Conservation (phyloP, 1,140 invertebrate genomes). For the Rhopalosiphum maidis region DNA sequence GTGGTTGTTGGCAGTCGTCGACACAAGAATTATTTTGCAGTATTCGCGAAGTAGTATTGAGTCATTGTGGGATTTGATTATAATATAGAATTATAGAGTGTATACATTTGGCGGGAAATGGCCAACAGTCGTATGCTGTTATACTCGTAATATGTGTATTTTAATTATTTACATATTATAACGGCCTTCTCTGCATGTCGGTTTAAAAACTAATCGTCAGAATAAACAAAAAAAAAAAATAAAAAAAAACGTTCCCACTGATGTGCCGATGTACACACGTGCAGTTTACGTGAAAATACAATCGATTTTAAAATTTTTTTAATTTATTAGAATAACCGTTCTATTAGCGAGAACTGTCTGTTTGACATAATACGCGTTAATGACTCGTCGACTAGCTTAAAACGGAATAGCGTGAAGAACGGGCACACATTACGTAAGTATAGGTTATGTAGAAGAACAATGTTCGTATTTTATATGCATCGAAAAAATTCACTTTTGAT, state of each 20-base stretch:
- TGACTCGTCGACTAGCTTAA: not conserved
- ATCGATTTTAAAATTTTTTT: not conserved
- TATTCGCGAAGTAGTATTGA: not conserved
- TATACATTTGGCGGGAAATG: not conserved
- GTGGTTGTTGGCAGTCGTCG: not conserved
- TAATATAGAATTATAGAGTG: not conserved
- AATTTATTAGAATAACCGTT: not conserved
- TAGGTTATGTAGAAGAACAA: not conserved
- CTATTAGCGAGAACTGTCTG: not conserved
- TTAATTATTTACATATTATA: not conserved
- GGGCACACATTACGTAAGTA: not conserved
- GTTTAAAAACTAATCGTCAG: not conserved
- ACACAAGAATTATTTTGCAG: not conserved
- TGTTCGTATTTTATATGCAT: not conserved
- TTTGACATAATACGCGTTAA: not conserved
- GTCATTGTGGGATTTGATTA: not conserved
- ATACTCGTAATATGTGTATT: not conserved
- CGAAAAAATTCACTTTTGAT: not conserved
- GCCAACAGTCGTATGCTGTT: not conserved
- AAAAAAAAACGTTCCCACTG: not conserved
- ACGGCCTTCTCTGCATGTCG: not conserved
- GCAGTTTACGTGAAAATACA: not conserved
- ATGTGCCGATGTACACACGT: not conserved
- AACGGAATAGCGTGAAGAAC: not conserved
- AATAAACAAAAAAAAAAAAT: not conserved